A percentile compares a stretch with the other conserved stretches of the same genome.
Conservation (phyloP, 2,113 vertebrate species). For the Erpornis zantholeuca region DNA sequence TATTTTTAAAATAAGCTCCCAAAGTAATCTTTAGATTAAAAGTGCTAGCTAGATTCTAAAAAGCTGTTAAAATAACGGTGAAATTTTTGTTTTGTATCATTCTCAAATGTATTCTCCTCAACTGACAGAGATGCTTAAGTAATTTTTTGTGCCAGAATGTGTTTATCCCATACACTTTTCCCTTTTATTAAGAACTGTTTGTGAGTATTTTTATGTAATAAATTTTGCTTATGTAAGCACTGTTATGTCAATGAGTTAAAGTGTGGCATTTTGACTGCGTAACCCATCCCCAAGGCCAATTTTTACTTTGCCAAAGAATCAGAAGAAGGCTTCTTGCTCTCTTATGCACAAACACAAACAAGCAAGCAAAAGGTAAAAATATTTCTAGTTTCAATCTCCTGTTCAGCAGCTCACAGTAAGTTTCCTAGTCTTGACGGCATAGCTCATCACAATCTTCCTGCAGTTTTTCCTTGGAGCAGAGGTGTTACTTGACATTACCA, state of each 20-base stretch:
- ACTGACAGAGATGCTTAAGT: fast-evolving
- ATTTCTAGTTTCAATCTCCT: not conserved
- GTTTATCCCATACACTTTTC: fast-evolving
- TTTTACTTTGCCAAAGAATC: not conserved
- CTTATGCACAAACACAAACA: not conserved
- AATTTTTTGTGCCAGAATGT: not conserved
- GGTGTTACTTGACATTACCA: not conserved
- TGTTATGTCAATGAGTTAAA: not conserved
- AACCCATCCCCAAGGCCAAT: not conserved
- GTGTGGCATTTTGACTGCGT: not conserved
- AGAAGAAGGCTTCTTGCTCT: not conserved
- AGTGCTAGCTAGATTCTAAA: not conserved
- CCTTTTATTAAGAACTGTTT: not conserved
- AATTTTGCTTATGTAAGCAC: not conserved
- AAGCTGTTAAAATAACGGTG: not conserved
- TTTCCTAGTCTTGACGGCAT: not conserved
- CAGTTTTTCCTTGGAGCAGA: not conserved
- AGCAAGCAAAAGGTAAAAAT: not conserved
- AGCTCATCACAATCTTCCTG: not conserved
- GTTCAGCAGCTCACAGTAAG: not conserved
- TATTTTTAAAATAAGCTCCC: not conserved
- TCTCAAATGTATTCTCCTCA: not conserved
- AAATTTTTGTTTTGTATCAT: not conserved
- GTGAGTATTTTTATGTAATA: not conserved
- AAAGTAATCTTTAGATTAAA: not conserved